Conservation (phyloP, 2,113 vertebrate species). For the Pica pica region DNA sequence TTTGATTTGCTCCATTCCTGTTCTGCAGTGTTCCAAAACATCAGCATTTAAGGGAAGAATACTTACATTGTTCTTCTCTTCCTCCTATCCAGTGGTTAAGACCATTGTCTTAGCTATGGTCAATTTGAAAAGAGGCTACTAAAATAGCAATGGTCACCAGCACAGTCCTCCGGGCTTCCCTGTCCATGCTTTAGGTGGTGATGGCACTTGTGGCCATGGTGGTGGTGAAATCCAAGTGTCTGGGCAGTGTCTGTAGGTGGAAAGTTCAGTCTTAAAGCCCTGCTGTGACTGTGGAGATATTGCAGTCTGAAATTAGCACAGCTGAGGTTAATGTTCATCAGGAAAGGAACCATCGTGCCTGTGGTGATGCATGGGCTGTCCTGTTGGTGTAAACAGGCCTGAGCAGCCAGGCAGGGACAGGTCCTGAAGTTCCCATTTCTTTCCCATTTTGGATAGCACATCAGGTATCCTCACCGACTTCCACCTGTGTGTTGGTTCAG, state of each 20-base stretch:
- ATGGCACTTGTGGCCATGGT: fast-evolving
- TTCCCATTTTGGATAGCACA: neutral
- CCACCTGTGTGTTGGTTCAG: fast-evolving
- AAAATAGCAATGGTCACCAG: neutral
- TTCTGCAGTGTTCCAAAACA: neutral
- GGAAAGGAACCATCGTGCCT: fast-evolving
- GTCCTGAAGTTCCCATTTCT: neutral
- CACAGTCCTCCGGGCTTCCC: fast-evolving
- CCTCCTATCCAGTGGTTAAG: neutral
- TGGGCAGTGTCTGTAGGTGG: neutral
- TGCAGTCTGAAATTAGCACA: neutral
- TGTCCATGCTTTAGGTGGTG: fast-evolving
- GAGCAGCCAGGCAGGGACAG: neutral
- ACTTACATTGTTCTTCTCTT: neutral
- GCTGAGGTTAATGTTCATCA: neutral
- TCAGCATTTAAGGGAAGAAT: neutral
- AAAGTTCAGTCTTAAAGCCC: neutral
- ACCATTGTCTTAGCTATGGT: neutral
- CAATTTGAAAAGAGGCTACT: neutral
- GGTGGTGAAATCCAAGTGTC: neutral
- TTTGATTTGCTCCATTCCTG: neutral
- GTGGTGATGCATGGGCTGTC: neutral
- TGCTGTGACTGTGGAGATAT: neutral
- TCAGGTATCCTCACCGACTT: neutral
- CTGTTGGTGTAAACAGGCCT: fast-evolving